A percentile compares a stretch with the other conserved stretches of the same genome.
These are phyloP conservation scores for Potamilus streckersoni DNA, from an alignment of 1,140 invertebrate genomes.

Conservation along the genomic window DNA sequence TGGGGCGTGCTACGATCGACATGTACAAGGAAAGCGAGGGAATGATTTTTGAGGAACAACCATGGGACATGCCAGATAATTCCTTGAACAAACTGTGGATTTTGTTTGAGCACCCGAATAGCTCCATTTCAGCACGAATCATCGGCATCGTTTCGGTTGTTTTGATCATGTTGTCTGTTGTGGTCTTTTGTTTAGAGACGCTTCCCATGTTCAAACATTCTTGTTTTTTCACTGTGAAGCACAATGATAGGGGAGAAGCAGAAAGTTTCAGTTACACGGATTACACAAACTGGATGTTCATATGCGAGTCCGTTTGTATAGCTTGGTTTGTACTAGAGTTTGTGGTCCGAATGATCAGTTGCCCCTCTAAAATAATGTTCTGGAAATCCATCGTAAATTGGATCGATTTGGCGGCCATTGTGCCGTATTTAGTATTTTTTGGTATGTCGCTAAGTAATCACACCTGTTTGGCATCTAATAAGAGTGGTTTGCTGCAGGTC, in stretches of 20 bases:
- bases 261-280: constrained; percentile 19
- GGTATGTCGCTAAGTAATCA: constrained; percentile 27
- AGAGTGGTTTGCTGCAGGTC: constrained; percentile 48
- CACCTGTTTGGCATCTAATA: constrained; percentile 10
- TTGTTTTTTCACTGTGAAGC: constrained; percentile 36
- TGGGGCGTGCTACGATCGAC: constrained; percentile 61
- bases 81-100: constrained; percentile 59
- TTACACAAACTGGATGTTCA: constrained; percentile 56
- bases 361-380: constrained; percentile 68
- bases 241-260: constrained; percentile 34
- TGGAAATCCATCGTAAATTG: constrained; percentile 93
- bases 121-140: constrained; percentile 57
- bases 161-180: no score
- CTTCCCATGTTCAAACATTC: constrained; percentile 43
- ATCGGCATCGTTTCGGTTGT: constrained; percentile 59
- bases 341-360: constrained; percentile 50
- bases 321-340: constrained; percentile 67
- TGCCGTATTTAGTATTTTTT: constrained; percentile 96
- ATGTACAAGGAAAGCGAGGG: constrained; percentile 52
- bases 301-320: constrained; percentile 68
- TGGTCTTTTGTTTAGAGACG: constrained; percentile 68
- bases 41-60: constrained; percentile 38
- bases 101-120: constrained; percentile 63
- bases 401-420: constrained; percentile 98
- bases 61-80: constrained; percentile 29